phyloP scores from a whole-genome alignment of 2,797 vertebrate species.

The Antennarius maculatus region DNA sequence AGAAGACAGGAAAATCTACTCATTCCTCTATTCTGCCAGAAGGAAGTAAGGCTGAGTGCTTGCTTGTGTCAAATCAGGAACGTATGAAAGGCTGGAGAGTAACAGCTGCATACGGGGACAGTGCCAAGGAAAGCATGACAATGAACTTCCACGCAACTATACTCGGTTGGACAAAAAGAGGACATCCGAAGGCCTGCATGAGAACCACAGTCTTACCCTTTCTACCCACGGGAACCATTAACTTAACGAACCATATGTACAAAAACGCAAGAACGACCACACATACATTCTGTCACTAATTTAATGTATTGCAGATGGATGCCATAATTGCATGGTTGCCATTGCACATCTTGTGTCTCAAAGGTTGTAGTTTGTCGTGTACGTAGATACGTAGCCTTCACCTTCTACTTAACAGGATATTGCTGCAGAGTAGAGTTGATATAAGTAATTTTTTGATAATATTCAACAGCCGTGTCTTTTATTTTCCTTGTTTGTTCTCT shows the following conservation, averaged over 20 bases:
- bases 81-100: slow-evolving; percentile 57
- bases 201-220: slow-evolving; percentile 26
- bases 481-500: neutral
- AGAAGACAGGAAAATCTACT: slow-evolving; percentile 34
- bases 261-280: slow-evolving; percentile 20
- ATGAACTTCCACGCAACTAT: slow-evolving; percentile 51
- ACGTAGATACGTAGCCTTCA: slow-evolving; percentile 8
- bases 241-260: slow-evolving; percentile 47
- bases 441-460: neutral
- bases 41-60: slow-evolving; percentile 39
- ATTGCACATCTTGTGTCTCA: slow-evolving; percentile 2
- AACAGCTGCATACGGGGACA: slow-evolving; percentile 67
- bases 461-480: no score
- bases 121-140: slow-evolving; percentile 63
- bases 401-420: neutral
- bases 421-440: neutral
- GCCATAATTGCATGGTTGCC: slow-evolving; percentile 24
- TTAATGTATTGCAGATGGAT: slow-evolving; percentile 51
- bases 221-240: slow-evolving; percentile 49
- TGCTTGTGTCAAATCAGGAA: slow-evolving; percentile 61
- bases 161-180: slow-evolving; percentile 43
- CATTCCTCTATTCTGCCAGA: slow-evolving; percentile 28
- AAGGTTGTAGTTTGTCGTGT: slow-evolving; percentile 33
- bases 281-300: slow-evolving; percentile 34
- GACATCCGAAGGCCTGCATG: slow-evolving; percentile 36